Conservation (phyloP, 2,888 invertebrate species). For the Rugalucina vietnamica region DNA sequence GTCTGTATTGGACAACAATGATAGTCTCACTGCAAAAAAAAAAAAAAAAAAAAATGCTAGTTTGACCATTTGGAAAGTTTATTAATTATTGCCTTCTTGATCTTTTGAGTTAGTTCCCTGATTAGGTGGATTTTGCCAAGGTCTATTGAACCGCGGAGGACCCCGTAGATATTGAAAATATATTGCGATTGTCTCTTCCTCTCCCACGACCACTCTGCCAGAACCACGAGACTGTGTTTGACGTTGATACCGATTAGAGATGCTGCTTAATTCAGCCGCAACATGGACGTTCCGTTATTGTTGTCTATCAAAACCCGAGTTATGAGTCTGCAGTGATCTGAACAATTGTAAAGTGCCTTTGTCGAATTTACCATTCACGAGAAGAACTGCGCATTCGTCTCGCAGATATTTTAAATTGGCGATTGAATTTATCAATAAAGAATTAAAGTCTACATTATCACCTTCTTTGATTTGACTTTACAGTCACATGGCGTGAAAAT, state of each 20-base stretch:
- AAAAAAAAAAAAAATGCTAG: background rate
- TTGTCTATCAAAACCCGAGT: conserved; percentile 10
- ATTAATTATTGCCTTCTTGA: background rate
- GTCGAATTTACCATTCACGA: background rate
- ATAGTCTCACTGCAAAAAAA: background rate
- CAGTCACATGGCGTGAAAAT: background rate
- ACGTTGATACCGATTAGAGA: background rate
- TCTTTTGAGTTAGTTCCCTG: background rate
- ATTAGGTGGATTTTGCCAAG: background rate
- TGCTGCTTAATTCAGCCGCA: background rate
- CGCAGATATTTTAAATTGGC: background rate
- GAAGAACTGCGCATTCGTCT: background rate
- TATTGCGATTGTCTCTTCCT: background rate
- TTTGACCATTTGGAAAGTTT: background rate
- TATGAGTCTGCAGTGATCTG: background rate
- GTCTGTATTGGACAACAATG: background rate
- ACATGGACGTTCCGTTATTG: background rate
- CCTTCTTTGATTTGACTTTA: background rate
- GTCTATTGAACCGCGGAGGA: background rate
- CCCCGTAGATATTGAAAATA: background rate
- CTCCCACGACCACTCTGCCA: background rate
- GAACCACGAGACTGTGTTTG: background rate
- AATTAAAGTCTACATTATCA: background rate
- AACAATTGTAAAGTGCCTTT: conserved; percentile 2
- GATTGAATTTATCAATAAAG: background rate